These are phyloP conservation scores for Sphenodon punctatus DNA, from an alignment of 2,797 vertebrate genomes.

Conservation along the genomic window DNA sequence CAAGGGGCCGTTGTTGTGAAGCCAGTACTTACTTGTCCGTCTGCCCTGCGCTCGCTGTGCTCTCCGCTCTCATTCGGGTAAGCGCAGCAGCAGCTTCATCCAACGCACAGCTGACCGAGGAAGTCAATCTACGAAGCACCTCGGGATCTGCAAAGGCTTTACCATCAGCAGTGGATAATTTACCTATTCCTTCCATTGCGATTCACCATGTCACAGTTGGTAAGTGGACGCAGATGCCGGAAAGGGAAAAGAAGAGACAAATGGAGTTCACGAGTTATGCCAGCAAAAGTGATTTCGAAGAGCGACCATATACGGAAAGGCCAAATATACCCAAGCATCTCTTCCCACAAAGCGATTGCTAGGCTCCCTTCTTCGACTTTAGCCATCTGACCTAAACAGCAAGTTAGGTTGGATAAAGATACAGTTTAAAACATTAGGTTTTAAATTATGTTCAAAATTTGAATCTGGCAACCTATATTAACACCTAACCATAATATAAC, in stretches of 20 bases:
- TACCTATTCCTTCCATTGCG: slow-evolving; percentile 79
- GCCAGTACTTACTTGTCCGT: slow-evolving; percentile 79
- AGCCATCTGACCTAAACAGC: no score
- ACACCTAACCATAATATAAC: no score
- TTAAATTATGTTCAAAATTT: no score
- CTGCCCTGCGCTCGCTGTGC: slow-evolving; percentile 80
- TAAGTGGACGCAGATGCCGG: not conserved
- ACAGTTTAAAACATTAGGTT: no score
- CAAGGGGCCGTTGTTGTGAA: not conserved
- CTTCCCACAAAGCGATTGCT: no score
- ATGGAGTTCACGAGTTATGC: not conserved
- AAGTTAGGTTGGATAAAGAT: no score
- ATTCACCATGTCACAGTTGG: slow-evolving; percentile 35
- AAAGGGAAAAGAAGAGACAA: slow-evolving; percentile 55
- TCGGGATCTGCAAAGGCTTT: slow-evolving; percentile 85
- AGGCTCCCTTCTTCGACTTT: no score
- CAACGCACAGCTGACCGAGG: slow-evolving; percentile 84
- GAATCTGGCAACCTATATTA: no score
- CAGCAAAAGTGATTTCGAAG: not conserved
- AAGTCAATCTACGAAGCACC: slow-evolving; percentile 83
- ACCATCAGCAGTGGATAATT: slow-evolving; percentile 83
- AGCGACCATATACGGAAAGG: not conserved
- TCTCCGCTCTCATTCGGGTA: slow-evolving; percentile 84
- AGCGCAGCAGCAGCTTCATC: slow-evolving; percentile 85
- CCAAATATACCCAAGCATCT: not conserved